A percentile compares a stretch with the other conserved stretches of the same genome.
phyloP scores from a whole-genome alignment of 2,113 vertebrate species.

The Phocoena sinus region DNA sequence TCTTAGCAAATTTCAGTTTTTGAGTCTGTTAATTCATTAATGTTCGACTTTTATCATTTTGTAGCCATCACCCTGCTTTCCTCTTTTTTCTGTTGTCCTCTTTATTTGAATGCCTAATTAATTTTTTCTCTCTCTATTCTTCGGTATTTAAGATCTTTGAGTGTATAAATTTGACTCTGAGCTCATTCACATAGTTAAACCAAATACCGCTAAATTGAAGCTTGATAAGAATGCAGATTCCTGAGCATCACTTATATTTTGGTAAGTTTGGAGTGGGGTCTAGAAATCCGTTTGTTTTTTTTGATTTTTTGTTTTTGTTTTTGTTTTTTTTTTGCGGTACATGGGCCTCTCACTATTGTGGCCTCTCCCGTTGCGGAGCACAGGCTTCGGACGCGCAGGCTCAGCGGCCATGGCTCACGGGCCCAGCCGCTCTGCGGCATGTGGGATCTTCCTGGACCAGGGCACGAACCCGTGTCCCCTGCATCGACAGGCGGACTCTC shows the following conservation, averaged over 20 bases:
- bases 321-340: no score
- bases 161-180: neutral
- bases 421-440: no score
- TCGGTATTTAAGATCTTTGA: neutral
- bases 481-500: no score
- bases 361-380: no score
- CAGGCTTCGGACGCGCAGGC: no score
- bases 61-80: neutral
- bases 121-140: neutral
- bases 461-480: no score
- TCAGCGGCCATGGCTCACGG: no score
- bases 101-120: neutral
- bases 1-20: neutral
- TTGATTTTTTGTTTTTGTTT: no score
- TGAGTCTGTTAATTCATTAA: neutral
- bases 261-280: neutral
- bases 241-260: neutral
- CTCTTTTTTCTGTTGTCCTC: neutral
- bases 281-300: neutral
- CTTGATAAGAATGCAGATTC: slow-evolving; percentile 23
- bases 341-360: no score
- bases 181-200: neutral
- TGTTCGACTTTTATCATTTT: neutral
- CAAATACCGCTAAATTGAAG: neutral
- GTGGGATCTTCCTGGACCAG: no score